These are phyloP conservation scores for Gymnarchus niloticus DNA, from an alignment of 2,113 vertebrate species.

Conservation along the genomic window DNA sequence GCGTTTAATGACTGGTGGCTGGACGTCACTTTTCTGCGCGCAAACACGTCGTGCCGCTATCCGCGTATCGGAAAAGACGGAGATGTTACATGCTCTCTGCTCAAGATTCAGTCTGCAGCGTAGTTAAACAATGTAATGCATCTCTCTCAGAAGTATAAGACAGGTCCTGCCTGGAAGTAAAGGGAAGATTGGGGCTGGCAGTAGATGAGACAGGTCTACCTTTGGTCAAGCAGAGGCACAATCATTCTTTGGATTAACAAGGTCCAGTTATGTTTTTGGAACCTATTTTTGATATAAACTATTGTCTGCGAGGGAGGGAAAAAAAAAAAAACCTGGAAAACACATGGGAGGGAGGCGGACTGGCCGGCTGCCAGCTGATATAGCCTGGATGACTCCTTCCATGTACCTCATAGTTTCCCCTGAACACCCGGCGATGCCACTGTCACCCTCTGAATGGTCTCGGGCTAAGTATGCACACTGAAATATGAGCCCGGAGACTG, in stretches of 20 bases:
- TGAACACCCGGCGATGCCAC: no score
- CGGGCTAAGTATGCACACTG: neutral
- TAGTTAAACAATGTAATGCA: neutral
- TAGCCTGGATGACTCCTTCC: neutral
- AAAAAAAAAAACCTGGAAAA: neutral
- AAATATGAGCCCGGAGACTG: neutral
- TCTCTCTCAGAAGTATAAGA: neutral
- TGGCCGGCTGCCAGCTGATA: neutral
- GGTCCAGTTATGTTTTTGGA: neutral
- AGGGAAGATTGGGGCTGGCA: neutral
- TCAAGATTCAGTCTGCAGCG: neutral
- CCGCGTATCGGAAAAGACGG: neutral
- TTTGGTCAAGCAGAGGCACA: neutral
- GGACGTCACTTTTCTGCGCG: neutral
- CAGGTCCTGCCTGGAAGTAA: neutral
- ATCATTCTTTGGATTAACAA: constrained; percentile 15
- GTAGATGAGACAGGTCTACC: neutral
- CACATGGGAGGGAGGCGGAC: neutral
- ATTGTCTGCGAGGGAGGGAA: neutral
- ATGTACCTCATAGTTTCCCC: neutral
- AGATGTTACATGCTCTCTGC: neutral
- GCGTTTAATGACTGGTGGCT: neutral
- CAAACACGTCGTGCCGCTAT: neutral
- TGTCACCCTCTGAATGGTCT: no score
- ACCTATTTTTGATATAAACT: constrained; percentile 6